A percentile compares a stretch with the other conserved stretches of the same genome.
phyloP scores from a whole-genome alignment of 2,797 vertebrate species.

The Psittacula echo region DNA sequence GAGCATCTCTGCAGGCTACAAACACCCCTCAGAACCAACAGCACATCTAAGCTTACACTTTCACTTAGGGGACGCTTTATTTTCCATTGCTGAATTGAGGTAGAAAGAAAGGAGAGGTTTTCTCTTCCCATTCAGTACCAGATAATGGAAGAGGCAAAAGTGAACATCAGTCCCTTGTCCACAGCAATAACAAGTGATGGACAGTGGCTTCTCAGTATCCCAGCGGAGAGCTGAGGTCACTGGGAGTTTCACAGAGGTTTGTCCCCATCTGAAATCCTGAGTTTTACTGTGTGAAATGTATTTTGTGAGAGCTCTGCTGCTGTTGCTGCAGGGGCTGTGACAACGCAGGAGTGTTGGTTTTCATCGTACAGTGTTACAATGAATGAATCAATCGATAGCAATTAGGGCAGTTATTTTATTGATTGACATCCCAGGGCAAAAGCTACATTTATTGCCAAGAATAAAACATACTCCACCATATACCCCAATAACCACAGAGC shows the following conservation, averaged over 20 bases:
- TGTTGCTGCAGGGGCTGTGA: background rate
- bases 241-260: background rate
- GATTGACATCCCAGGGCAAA: conserved; percentile 35
- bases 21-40: fast-evolving
- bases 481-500: background rate
- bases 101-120: background rate
- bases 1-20: background rate
- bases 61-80: background rate
- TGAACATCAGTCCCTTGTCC: background rate
- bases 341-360: background rate
- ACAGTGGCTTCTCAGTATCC: background rate
- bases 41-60: background rate
- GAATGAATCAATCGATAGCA: conserved; percentile 7
- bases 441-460: background rate
- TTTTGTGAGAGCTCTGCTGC: background rate
- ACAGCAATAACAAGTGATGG: background rate
- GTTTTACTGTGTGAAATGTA: background rate
- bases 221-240: background rate
- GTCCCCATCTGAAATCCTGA: background rate
- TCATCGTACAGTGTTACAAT: background rate
- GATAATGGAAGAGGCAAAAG: background rate
- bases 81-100: background rate
- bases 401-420: conserved; percentile 30
- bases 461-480: background rate
- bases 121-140: background rate